Conservation (phyloP, 2,113 vertebrate species). For the Heptranchias perlo region DNA sequence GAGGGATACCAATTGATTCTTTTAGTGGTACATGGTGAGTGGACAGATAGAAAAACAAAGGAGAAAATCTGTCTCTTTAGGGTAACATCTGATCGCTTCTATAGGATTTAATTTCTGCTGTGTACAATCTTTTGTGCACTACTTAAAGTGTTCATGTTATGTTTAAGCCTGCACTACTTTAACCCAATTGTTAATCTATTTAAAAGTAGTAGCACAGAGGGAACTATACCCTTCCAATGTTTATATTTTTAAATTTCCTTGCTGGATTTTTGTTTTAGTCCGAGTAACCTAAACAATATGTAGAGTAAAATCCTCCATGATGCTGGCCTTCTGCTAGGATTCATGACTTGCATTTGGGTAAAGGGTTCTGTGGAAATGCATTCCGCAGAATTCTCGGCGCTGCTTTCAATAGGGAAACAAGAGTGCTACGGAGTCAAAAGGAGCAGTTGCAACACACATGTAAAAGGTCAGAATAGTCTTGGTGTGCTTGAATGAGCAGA, state of each 20-base stretch:
- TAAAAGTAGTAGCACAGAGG: background rate
- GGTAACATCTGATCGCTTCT: background rate
- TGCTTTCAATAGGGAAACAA: background rate
- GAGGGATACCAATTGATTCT: background rate
- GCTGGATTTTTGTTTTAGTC: background rate
- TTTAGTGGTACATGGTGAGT: background rate
- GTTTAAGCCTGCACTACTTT: too few species aligned
- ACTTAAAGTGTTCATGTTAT: background rate
- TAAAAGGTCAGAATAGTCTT: background rate
- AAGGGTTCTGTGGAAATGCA: background rate
- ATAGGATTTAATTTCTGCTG: background rate
- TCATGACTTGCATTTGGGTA: background rate
- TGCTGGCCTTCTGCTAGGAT: background rate
- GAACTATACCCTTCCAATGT: background rate
- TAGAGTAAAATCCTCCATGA: background rate
- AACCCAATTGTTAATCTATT: background rate
- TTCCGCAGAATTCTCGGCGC: background rate
- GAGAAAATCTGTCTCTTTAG: background rate
- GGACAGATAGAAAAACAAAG: background rate
- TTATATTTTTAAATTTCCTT: background rate
- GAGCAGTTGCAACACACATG: background rate
- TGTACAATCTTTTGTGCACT: background rate
- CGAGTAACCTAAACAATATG: background rate
- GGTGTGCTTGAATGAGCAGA: background rate
- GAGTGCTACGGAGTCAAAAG: background rate